These are phyloP conservation scores for Pteria penguin DNA, from an alignment of 2,888 invertebrate species.

Conservation along the genomic window DNA sequence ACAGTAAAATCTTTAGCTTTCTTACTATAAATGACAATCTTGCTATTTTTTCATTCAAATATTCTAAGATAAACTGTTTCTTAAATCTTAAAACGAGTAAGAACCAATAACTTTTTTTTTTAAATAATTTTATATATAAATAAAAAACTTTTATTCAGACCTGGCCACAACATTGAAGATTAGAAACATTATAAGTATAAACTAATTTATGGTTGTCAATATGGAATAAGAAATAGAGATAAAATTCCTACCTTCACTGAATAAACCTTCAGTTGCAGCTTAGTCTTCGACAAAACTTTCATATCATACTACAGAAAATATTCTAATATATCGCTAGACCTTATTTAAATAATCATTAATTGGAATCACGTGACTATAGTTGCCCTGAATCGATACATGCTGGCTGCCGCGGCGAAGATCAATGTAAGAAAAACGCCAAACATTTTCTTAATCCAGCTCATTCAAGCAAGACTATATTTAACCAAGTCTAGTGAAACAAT, in stretches of 20 bases:
- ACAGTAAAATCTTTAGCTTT: too few species aligned
- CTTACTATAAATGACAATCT: too few species aligned
- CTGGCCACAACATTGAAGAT: too few species aligned
- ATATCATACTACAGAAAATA: conserved; percentile 33
- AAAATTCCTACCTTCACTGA: not conserved
- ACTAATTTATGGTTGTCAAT: too few species aligned
- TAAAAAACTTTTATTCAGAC: too few species aligned
- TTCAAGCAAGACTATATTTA: conserved; percentile 1
- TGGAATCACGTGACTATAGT: conserved; percentile 42
- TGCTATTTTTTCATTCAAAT: too few species aligned
- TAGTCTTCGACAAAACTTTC: not conserved
- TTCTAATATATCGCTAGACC: conserved; percentile 40
- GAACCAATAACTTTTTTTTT: too few species aligned
- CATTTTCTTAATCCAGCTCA: not conserved
- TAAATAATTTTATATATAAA: too few species aligned
- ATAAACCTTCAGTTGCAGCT: not conserved
- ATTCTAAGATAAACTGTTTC: too few species aligned
- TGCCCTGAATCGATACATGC: conserved; percentile 35
- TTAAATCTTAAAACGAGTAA: too few species aligned
- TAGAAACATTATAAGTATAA: too few species aligned
- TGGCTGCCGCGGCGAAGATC: conserved; percentile 24
- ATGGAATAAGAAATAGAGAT: too few species aligned
- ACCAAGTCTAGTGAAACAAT: conserved; percentile 2
- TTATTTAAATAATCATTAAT: conserved; percentile 47
- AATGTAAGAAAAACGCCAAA: conserved; percentile 11